Evolutionary conservation across 2,888 invertebrate species (phyloP), one percentile per base, ranked within the genome.

Genomic region (Scaptomyza reducta): DNA sequence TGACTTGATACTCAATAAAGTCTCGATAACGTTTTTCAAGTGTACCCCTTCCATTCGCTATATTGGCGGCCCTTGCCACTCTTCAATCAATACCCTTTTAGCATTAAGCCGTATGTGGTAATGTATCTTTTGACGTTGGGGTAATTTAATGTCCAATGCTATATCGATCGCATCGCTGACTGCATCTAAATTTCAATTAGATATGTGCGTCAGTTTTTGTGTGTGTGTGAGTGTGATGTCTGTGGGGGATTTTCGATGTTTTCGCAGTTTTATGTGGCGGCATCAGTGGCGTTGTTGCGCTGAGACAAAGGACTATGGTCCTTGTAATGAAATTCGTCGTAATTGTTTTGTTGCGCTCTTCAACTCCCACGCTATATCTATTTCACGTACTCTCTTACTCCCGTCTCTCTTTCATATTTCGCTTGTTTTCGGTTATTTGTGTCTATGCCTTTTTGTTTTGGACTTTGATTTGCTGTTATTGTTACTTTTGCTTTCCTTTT

Each of bases 141-240:
- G 81, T 70, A 80, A 80, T 63, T 70, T 68, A 78, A 74, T 73
- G 67, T 70, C 42, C 22, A 53, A 56, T 54, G 49, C 51, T 29
- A 46, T 82, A 85, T 76, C 71, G 71, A 85, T 68, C 70, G 65
- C 35, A 27, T 22, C 53, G 38, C 55, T 49, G 63, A 57, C 77
- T 77, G 81, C 74, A 73, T 70, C 84, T 73, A 75, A 74, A 87
- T 84, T 84, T 80, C 87, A 82, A 84, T 86, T 86, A 86, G 18
- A 55, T 55, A 33, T 38, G 47, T 44, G 13, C 49, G n/a, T 42
- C 1, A n/a, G 16, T 42, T 16, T 45, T 16, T 42, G 16, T 10
- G 33, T 53, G 4, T 40, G 27, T 16, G 9, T 60, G 18, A 27
- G 29, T 50, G 16, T 29, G 27, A 27, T 51, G 42, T 29, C 18